phyloP scores from a whole-genome alignment of 2,888 invertebrate species.

The Sarcophaga carnaria region DNA sequence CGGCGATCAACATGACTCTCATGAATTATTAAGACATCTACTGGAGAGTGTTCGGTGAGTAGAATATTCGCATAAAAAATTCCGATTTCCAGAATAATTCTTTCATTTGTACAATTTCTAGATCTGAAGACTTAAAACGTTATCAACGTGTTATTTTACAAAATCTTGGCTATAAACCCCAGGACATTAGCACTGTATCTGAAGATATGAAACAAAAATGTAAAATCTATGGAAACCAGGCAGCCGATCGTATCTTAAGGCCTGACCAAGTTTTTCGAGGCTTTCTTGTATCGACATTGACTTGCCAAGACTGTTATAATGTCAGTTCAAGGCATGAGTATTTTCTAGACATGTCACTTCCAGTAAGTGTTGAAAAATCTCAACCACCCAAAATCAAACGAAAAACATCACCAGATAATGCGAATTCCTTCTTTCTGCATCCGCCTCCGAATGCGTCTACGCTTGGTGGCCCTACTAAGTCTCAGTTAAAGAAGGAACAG shows the following conservation, averaged over 20 bases:
- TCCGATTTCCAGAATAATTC: background rate
- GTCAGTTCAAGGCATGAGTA: slow-evolving; percentile 94
- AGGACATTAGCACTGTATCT: slow-evolving; percentile 89
- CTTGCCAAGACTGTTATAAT: slow-evolving; percentile 94
- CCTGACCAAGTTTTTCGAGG: slow-evolving; percentile 97
- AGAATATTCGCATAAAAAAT: background rate
- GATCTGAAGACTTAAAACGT: slow-evolving; percentile 88
- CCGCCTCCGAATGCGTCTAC: slow-evolving; percentile 59
- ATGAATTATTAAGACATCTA: slow-evolving; percentile 94
- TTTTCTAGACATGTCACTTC: slow-evolving; percentile 97
- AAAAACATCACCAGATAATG: slow-evolving; percentile 79
- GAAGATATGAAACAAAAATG: slow-evolving; percentile 89
- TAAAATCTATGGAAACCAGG: slow-evolving; percentile 92
- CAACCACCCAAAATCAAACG: slow-evolving; percentile 86
- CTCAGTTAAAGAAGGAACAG: slow-evolving; percentile 85
- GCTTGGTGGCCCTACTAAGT: slow-evolving; percentile 82
- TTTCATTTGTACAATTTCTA: background rate
- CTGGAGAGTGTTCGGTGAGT: slow-evolving; percentile 90
- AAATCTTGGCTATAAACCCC: slow-evolving; percentile 88
- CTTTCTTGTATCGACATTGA: slow-evolving; percentile 92
- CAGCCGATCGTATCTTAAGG: slow-evolving; percentile 88
- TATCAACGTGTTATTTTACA: slow-evolving; percentile 92
- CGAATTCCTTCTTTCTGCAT: slow-evolving; percentile 74
- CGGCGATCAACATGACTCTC: slow-evolving; percentile 98
- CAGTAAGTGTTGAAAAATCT: slow-evolving; percentile 89